Percentiles rank a stretch among this genome's conserved stretches.
phyloP scores from a whole-genome alignment of 2,888 invertebrate genomes.

The Palloptera scutellata region DNA sequence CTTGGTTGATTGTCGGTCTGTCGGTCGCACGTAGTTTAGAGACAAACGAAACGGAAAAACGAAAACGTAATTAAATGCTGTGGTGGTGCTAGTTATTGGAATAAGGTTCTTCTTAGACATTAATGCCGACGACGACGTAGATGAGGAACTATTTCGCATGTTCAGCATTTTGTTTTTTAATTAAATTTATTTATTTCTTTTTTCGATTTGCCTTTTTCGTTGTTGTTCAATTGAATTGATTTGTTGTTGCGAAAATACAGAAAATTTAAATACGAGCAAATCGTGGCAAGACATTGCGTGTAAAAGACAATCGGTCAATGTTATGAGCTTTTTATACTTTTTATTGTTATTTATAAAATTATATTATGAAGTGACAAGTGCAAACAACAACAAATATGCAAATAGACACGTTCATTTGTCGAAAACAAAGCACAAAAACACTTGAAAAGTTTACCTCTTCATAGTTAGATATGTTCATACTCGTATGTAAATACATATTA shows the following conservation, averaged over 20 bases:
- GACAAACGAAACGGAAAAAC: neutral
- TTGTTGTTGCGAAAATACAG: neutral
- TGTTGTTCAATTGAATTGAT: neutral
- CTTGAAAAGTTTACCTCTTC: too few species aligned
- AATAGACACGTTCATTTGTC: too few species aligned
- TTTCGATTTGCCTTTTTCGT: neutral
- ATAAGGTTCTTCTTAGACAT: neutral
- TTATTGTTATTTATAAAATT: slow-evolving; percentile 21
- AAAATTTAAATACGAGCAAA: slow-evolving; percentile 7
- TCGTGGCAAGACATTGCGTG: neutral
- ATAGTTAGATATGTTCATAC: too few species aligned
- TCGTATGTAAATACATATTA: too few species aligned
- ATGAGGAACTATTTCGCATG: neutral
- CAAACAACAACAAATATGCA: slow-evolving; percentile 1
- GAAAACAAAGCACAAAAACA: too few species aligned
- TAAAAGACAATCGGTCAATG: slow-evolving; percentile 26
- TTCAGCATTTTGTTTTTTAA: neutral
- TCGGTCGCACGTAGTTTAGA: neutral
- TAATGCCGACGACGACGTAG: neutral
- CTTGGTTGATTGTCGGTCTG: neutral
- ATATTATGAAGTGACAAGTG: neutral
- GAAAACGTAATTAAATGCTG: neutral
- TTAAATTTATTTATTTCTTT: neutral
- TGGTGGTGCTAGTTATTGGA: neutral
- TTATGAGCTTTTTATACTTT: slow-evolving; percentile 20